phyloP scores from a whole-genome alignment of 1,140 invertebrate species.

The Arion vulgaris region DNA sequence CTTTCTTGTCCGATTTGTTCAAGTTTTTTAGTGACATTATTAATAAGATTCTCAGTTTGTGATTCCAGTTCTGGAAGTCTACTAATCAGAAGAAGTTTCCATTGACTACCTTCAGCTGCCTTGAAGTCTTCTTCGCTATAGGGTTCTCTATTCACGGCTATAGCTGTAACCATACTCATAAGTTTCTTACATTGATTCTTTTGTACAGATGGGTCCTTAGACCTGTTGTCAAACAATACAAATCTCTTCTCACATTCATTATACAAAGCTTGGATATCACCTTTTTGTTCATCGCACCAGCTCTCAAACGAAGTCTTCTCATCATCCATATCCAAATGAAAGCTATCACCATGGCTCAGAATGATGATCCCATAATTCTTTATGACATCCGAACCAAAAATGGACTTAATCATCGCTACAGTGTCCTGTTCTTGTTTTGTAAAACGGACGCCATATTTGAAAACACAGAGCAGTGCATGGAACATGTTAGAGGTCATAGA shows the following conservation, averaged over 20 bases:
- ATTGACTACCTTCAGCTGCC: background rate
- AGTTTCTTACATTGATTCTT: background rate
- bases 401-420: background rate
- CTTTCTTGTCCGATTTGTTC: background rate
- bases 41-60: background rate
- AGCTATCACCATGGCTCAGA: conserved; percentile 6
- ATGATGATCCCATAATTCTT: conserved; percentile 5
- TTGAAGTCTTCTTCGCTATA: background rate
- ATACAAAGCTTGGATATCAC: background rate
- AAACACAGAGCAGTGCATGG: conserved; percentile 41
- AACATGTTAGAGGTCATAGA: background rate
- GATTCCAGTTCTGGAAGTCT: background rate
- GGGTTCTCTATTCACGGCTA: background rate
- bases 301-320: background rate
- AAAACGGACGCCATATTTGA: conserved; percentile 59
- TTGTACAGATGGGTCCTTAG: background rate
- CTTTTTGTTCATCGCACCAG: background rate
- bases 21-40: background rate
- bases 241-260: background rate
- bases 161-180: background rate
- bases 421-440: background rate
- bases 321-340: conserved; percentile 5
- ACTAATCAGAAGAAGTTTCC: background rate
- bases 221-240: conserved; percentile 18
- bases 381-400: background rate